These are phyloP conservation scores for Platyrinchus mystaceus DNA, from an alignment of 2,797 vertebrate species.

Conservation along the genomic window DNA sequence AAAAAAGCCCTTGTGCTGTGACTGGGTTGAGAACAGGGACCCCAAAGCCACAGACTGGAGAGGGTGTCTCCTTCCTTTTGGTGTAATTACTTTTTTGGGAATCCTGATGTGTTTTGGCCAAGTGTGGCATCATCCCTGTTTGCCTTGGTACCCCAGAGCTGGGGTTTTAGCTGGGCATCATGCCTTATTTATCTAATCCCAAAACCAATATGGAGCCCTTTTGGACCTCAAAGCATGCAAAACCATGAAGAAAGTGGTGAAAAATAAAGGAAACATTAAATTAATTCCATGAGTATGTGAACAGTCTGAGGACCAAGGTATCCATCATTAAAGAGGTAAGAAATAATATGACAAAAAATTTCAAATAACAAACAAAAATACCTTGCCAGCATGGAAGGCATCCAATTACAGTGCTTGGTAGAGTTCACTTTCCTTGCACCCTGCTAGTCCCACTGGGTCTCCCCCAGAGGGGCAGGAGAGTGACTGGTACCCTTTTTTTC, in stretches of 20 bases:
- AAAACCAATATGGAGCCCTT: rapidly evolving
- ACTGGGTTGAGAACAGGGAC: background rate
- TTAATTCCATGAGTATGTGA: background rate
- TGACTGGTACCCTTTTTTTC: no score
- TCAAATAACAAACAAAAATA: background rate
- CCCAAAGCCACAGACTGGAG: background rate
- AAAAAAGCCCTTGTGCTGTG: rapidly evolving
- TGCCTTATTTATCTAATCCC: background rate
- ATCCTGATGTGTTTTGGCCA: background rate
- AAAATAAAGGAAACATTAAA: background rate
- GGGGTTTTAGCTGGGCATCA: background rate
- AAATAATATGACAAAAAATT: background rate
- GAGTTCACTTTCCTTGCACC: background rate
- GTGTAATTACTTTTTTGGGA: background rate
- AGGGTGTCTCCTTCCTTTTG: rapidly evolving
- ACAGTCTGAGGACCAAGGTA: background rate
- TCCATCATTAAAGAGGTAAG: background rate
- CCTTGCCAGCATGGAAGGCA: background rate
- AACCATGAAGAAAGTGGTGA: background rate
- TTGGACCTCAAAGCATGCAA: background rate
- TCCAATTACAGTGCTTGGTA: background rate
- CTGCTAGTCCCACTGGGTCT: rapidly evolving
- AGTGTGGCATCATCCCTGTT: background rate
- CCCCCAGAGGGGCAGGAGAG: background rate
- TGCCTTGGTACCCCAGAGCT: background rate